Percentiles rank a stretch among this genome's conserved stretches.
Conservation (phyloP, 1,140 invertebrate genomes). For the Ptiloglossa arizonensis region DNA sequence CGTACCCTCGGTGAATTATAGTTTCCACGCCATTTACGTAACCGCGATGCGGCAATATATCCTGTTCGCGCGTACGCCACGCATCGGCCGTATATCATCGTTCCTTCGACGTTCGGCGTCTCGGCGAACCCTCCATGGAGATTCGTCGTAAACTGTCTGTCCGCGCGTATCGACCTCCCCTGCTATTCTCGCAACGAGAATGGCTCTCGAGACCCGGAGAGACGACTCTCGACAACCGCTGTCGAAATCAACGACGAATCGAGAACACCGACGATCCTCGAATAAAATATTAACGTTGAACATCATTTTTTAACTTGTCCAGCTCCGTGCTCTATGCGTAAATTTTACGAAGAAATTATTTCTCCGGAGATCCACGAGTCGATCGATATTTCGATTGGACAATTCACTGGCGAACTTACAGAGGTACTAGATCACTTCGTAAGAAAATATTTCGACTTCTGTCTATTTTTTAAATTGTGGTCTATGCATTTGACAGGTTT, state of each 20-base stretch:
- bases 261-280: neutral
- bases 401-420: no score
- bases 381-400: no score
- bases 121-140: neutral
- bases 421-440: no score
- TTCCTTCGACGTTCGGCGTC: neutral
- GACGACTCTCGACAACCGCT: no score
- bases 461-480: no score
- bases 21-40: constrained; percentile 11
- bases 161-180: neutral
- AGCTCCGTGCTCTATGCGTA: no score
- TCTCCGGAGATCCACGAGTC: no score
- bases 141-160: constrained; percentile 1
- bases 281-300: no score
- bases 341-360: no score
- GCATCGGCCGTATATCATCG: constrained; percentile 13
- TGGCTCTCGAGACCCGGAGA: neutral
- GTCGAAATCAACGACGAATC: neutral
- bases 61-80: neutral
- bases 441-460: no score
- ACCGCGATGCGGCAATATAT: constrained; percentile 2
- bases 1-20: neutral
- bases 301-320: no score
- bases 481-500: no score
- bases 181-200: neutral